Conservation (phyloP, 2,113 vertebrate genomes). For the Chlamydotis undulata region DNA sequence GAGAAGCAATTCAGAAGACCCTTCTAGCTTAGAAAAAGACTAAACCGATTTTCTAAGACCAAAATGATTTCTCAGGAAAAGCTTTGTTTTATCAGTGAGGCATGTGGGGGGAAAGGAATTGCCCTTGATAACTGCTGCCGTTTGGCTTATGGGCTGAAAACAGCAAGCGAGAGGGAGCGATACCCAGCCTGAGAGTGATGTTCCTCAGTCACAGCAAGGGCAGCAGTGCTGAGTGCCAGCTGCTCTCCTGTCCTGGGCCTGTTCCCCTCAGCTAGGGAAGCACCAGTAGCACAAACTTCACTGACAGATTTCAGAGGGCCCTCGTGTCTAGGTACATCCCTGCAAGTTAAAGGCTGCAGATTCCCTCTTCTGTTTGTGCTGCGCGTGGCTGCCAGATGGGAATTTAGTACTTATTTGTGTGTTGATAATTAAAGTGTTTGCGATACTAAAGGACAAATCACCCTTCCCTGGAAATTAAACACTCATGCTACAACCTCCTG, state of each 20-base stretch:
- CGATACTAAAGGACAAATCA: conserved; percentile 1
- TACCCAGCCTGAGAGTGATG: background rate
- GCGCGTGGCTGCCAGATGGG: background rate
- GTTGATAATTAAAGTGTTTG: background rate
- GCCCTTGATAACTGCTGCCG: background rate
- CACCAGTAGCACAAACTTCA: background rate
- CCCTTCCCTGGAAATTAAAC: conserved; percentile 30
- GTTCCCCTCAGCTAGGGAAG: background rate
- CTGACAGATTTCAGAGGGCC: background rate
- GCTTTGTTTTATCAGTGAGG: background rate
- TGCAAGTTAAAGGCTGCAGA: background rate
- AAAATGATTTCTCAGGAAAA: background rate
- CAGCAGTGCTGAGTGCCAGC: background rate
- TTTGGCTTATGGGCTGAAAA: background rate
- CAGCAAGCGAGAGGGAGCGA: background rate
- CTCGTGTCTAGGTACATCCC: background rate
- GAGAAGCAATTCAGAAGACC: background rate
- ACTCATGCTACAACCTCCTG: conserved; percentile 3
- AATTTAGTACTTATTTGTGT: background rate
- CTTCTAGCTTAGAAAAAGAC: background rate
- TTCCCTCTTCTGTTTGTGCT: background rate
- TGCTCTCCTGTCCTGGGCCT: background rate
- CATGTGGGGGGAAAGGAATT: background rate
- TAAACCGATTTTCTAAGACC: background rate
- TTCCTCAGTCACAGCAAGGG: background rate